Base-by-base conservation (phyloP, 2,797 vertebrate species). In the Platalea minor region DNA sequence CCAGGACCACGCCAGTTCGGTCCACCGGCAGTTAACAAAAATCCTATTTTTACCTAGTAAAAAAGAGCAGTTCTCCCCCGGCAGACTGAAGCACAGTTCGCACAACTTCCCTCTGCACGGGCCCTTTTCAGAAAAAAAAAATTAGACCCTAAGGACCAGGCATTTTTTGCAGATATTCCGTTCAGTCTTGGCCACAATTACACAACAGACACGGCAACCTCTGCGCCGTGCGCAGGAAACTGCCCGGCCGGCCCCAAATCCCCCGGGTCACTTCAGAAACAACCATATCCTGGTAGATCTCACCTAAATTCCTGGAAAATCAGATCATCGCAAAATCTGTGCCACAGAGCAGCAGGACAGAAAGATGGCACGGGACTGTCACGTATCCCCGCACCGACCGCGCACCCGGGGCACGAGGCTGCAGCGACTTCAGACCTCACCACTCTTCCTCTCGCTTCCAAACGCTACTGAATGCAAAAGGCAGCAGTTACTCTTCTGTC, bases 201-300 rank as follows among this genome's bases (percentile, higher is more conserved):
- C 14, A 9, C 28, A 26, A 12, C 41, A 31, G 73, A 21, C n/a
- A 28, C 0, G 0, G 60, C 29, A 6, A 9, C 23, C n/a, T 5
- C 77, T 17, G 64, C 3, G 2, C 61, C 3, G 0, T 1, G 7
- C 0, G 2, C 45, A 16, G 51, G 35, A 61, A 84, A 51, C 28
- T 17, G 48, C 56, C 68, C 4, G 2, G n/a, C 37, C 29, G 33
- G 63, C 50, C 45, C 63, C 68, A 17, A 7, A 50, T 16, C 51
- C 70, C 50, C 14, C 16, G 12, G 31, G 51, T 23, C 41, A 7
- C 59, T 13, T 37, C 5, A 19, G 64, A 48, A 64, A 43, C 64
- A 48, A 10, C 57, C 57, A 3, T 7, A 11, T 8, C 75, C 39
- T 3, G 3, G 26, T 7, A 9, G 39, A 17, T 21, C 69, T 37